A percentile compares a stretch with the other conserved stretches of the same genome.
Conservation (phyloP, 2,113 vertebrate species). For the Smithornis capensis region DNA sequence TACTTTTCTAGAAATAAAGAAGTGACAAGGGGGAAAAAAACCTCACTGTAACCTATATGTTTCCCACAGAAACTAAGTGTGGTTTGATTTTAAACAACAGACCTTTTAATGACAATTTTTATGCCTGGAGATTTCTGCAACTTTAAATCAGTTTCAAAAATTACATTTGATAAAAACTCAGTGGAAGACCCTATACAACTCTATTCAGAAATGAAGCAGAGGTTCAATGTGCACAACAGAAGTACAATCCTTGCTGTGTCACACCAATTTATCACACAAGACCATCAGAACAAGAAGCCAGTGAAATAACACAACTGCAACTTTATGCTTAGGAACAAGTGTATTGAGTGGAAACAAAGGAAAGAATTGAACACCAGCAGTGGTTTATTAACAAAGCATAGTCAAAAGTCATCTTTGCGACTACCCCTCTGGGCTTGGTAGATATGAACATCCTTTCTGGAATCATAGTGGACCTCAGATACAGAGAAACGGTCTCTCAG, state of each 20-base stretch:
- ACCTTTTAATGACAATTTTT: neutral
- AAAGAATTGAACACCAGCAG: neutral
- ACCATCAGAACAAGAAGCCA: neutral
- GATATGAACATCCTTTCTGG: constrained; percentile 83
- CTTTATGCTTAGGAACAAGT: neutral
- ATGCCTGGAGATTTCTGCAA: neutral
- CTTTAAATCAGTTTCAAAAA: neutral
- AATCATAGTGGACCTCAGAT: constrained; percentile 83
- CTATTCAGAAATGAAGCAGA: neutral
- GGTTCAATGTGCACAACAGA: neutral
- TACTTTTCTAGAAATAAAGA: neutral
- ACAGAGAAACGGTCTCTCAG: constrained; percentile 78
- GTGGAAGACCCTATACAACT: neutral
- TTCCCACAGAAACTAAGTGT: neutral
- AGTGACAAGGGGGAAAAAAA: neutral
- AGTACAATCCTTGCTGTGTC: neutral
- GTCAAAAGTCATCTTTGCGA: constrained; percentile 73
- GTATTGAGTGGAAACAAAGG: neutral
- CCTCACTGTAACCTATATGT: neutral
- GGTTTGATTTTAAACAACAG: neutral
- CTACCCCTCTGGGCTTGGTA: constrained; percentile 79
- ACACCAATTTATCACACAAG: neutral
- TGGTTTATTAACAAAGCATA: neutral
- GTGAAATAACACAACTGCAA: neutral
- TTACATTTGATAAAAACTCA: neutral